Evolutionary conservation across 1,140 invertebrate genomes (phyloP).

Genomic region (Scaptodrosophila lebanonensis): DNA sequence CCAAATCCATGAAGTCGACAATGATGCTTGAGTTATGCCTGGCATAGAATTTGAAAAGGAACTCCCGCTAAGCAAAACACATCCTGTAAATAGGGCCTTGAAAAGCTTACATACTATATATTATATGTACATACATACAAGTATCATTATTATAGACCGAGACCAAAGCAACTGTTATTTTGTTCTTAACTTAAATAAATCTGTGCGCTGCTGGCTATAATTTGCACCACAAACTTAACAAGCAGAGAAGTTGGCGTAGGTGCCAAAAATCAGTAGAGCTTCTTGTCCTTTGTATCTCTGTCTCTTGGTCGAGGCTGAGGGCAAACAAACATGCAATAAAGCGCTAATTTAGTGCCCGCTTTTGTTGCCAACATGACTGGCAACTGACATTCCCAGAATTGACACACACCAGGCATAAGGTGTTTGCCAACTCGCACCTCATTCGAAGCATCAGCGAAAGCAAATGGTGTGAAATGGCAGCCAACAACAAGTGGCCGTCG

Average conservation of each 20-base stretch:
- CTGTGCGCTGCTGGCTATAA: slow-evolving; percentile 20
- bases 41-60: slow-evolving; percentile 52
- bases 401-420: slow-evolving; percentile 56
- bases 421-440: slow-evolving; percentile 64
- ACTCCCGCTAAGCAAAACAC: slow-evolving; percentile 9
- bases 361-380: slow-evolving; percentile 45
- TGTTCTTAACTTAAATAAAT: slow-evolving; percentile 21
- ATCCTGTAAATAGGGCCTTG: slow-evolving; percentile 62
- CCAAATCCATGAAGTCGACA: slow-evolving; percentile 33
- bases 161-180: slow-evolving; percentile 9
- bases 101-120: slow-evolving; percentile 48
- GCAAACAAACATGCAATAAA: slow-evolving; percentile 73
- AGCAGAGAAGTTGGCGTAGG: slow-evolving; percentile 43
- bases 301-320: slow-evolving; percentile 12
- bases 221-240: slow-evolving; percentile 31
- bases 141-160: too few relatives aligned
- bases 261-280: slow-evolving; percentile 14
- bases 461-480: slow-evolving; percentile 59
- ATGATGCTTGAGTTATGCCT: slow-evolving; percentile 64
- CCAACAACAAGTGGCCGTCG: slow-evolving; percentile 4
- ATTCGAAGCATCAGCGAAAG: slow-evolving; percentile 2
- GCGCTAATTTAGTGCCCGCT: slow-evolving; percentile 66
- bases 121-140: too few relatives aligned
- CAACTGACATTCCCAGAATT: slow-evolving; percentile 55
- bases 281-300: slow-evolving; percentile 7